These are phyloP conservation scores for Sterrhoptilus dennistouni DNA, from an alignment of 2,113 vertebrate genomes.

Conservation along the genomic window DNA sequence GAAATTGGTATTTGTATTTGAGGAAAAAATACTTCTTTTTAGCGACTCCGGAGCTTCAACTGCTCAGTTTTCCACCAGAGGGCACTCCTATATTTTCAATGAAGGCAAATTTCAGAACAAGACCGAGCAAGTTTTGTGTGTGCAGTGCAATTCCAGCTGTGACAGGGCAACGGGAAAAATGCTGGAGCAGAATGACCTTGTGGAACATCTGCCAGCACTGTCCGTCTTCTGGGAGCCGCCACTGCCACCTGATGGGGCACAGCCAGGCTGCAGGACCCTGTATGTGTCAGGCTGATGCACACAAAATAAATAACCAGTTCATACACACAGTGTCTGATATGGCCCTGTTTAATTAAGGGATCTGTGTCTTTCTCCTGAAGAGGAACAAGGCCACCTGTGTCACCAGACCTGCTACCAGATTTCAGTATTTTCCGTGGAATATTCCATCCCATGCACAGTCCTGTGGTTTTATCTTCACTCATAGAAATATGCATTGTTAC, in stretches of 20 bases:
- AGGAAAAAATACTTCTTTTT: background rate
- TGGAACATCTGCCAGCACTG: background rate
- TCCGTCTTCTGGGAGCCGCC: background rate
- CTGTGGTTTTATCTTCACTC: background rate
- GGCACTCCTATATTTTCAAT: slow-evolving; percentile 61
- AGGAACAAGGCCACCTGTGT: background rate
- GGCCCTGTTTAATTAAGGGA: background rate
- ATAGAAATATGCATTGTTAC: background rate
- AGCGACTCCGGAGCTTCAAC: background rate
- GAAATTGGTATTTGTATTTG: rapidly evolving
- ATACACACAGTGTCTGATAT: background rate
- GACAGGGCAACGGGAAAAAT: background rate
- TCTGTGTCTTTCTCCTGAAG: background rate
- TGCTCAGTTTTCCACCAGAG: slow-evolving; percentile 39
- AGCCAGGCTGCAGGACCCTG: background rate
- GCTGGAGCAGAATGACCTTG: background rate
- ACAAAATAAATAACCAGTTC: background rate
- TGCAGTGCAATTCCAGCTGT: rapidly evolving
- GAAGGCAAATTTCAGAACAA: background rate
- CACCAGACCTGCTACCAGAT: background rate
- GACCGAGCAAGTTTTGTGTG: rapidly evolving
- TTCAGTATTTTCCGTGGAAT: background rate
- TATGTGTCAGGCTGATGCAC: rapidly evolving
- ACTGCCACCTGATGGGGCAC: rapidly evolving
- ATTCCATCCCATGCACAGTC: background rate